A percentile compares a stretch with the other conserved stretches of the same genome.
phyloP scores from a whole-genome alignment of 2,113 vertebrate genomes.

The Ctenomys sociabilis region DNA sequence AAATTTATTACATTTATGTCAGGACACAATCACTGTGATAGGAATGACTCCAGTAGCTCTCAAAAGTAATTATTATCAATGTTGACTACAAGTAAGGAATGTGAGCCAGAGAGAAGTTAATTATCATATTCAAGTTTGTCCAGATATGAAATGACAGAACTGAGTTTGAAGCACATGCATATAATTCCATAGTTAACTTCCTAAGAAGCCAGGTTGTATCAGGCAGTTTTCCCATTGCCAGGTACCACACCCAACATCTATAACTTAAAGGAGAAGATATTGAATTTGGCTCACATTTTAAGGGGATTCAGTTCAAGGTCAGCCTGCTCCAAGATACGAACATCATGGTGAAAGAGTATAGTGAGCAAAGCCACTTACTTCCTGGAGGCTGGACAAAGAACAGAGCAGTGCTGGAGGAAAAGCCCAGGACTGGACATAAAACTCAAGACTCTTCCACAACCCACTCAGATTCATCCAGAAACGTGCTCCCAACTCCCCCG shows the following conservation, averaged over 20 bases:
- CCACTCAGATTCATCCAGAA: neutral
- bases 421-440: neutral
- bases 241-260: neutral
- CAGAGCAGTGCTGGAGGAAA: neutral
- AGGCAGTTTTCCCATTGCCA: neutral
- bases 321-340: neutral
- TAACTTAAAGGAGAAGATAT: neutral
- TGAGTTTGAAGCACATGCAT: neutral
- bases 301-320: neutral
- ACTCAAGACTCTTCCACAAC: neutral
- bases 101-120: neutral
- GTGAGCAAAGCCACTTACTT: neutral
- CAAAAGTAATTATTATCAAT: neutral
- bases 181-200: neutral
- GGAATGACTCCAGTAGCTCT: neutral
- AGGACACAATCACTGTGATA: neutral
- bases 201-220: neutral
- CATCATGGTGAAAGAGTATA: neutral
- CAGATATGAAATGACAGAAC: neutral
- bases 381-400: neutral
- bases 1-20: neutral
- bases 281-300: neutral
- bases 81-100: neutral
- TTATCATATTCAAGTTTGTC: neutral
- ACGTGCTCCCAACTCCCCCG: neutral